phyloP scores from a whole-genome alignment of 2,113 vertebrate genomes.

The Mustela lutreola region DNA sequence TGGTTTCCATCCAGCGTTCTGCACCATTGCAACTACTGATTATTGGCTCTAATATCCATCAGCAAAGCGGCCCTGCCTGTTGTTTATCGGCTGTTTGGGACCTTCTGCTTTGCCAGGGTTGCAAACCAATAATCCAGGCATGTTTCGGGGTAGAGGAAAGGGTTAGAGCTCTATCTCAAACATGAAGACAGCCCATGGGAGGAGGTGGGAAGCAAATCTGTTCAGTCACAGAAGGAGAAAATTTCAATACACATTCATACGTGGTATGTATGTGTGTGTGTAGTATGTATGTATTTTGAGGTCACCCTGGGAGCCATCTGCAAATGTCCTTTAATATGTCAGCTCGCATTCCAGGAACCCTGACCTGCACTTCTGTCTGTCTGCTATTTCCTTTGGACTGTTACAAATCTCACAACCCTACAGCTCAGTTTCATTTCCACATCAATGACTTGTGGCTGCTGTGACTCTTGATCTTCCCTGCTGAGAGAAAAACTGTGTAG shows the following conservation, averaged over 20 bases:
- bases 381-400: background rate
- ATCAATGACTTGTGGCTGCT: background rate
- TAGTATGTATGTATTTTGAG: background rate
- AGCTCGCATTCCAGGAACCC: background rate
- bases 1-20: background rate
- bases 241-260: background rate
- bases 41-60: background rate
- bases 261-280: rapidly evolving
- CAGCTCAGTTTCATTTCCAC: background rate
- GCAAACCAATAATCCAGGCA: background rate
- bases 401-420: background rate
- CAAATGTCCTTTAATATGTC: background rate
- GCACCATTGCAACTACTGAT: background rate
- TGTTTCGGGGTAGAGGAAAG: background rate
- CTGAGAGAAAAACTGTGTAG: background rate
- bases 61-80: background rate
- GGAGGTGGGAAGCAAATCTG: background rate
- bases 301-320: background rate
- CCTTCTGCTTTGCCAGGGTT: background rate
- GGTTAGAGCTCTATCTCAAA: background rate
- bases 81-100: background rate
- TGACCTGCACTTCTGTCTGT: background rate
- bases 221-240: background rate
- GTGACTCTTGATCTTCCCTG: background rate
- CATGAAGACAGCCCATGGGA: background rate